Base-by-base conservation (phyloP, 2,888 invertebrate genomes). In the Antheraea yamamai region DNA sequence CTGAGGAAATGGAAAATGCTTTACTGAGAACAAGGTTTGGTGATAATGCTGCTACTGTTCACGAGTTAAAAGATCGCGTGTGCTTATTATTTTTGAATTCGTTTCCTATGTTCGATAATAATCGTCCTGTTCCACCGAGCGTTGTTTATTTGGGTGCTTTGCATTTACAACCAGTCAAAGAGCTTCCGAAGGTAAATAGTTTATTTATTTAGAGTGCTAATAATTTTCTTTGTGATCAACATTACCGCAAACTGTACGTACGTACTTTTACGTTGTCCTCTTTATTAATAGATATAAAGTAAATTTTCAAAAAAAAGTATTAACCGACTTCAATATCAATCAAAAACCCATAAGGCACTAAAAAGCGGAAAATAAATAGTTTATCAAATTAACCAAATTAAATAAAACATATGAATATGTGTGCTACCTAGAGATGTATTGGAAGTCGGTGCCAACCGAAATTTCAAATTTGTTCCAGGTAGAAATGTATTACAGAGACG, bases 61-160 rank as follows among this genome's bases (percentile, higher is more conserved):
- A 64, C 6, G 73, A 75, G 70, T 55, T 76, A 23, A 74, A 61
- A 35, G 39, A 71, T 18, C 35, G 70, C 7, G 73, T 73, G 1
- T 73, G 71, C 1, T 18, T 76, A 52, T 8, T 75, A 18, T 66
- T 76, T 75, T 74, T 90, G 2, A 93, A 92, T 77, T 82, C 83
- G 8, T 87, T 92, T 79, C 87, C 88, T 4, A 77, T 87, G 23
- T 84, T 86, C 76, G 81, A 82, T 51, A 79, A 78, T 7, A 81
- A 84, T 72, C 80, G 88, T 66, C 92, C 93, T 0, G 78, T 88
- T 30, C 84, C 90, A 8, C 89, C 91, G 0, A 84, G 83, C 73
- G 79, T 89, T 7, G 77, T 92, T 3, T 85, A 86, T 75, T 84
- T 91, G 72, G 90, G 91, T 55, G 89, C 89, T 23, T 76, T 88